Conservation (phyloP, 2,888 invertebrate genomes). For the Temnothorax rugatulus region DNA sequence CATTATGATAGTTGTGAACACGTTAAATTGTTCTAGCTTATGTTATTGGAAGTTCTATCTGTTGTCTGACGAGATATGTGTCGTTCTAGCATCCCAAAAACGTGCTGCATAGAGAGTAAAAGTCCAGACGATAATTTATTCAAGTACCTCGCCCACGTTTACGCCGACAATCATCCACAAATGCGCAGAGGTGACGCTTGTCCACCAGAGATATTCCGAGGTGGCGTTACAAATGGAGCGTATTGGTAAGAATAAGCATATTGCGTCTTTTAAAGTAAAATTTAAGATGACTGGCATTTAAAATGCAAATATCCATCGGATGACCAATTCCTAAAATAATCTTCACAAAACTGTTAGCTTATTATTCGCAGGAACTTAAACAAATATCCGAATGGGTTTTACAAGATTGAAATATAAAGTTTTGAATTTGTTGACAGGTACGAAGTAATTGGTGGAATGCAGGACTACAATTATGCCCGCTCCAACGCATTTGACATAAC, state of each 20-base stretch:
- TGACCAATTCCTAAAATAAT: background rate
- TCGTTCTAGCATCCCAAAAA: slow-evolving; percentile 84
- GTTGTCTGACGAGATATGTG: background rate
- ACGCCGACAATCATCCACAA: slow-evolving; percentile 91
- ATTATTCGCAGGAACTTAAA: slow-evolving; percentile 20
- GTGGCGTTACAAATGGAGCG: slow-evolving; percentile 97
- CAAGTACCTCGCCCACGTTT: slow-evolving; percentile 91
- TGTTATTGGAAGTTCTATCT: background rate
- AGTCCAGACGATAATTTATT: slow-evolving; percentile 95
- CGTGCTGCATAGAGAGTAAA: slow-evolving; percentile 91
- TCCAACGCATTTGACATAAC: slow-evolving; percentile 99
- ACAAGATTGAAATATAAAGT: background rate
- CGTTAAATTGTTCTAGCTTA: background rate
- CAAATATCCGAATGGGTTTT: background rate
- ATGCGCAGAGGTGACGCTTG: slow-evolving; percentile 93
- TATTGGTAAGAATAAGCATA: slow-evolving; percentile 91
- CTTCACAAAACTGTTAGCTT: slow-evolving; percentile 27
- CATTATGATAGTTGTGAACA: background rate
- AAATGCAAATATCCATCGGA: background rate
- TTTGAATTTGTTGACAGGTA: slow-evolving; percentile 77
- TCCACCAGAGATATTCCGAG: slow-evolving; percentile 90
- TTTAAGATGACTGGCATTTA: background rate
- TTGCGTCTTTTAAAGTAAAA: background rate
- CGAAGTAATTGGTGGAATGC: slow-evolving; percentile 94
- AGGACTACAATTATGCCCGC: slow-evolving; percentile 98